Evolutionary conservation across 2,888 invertebrate species (phyloP), one percentile per base, ranked within the genome.

Genomic region (Zygothrica quintamaculata): DNA sequence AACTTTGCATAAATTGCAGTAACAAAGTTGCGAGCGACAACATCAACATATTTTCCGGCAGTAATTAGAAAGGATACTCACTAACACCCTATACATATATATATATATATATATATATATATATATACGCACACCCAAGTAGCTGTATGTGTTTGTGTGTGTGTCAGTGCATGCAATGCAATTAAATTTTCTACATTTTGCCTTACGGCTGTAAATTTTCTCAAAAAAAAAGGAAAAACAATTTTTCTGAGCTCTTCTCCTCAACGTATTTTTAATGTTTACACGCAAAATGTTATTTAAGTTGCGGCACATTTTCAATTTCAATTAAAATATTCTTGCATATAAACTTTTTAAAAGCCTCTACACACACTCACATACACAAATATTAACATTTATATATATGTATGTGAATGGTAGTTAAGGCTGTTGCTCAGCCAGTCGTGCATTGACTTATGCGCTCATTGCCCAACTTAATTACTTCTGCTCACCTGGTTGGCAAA

Each of bases 221-320:
- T 79, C 67, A 77, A 77, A 80, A 61, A 72, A 58, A 29, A 40
- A 50, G 65, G 75, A 77, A 80, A 61, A 72, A 58, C 26, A 40
- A 50, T 46, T 69, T 67, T 66, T 65, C 50, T 36, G 33, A 33
- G 58, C 58, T 48, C 51, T 43, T 52, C 42, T 37, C 48, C 46
- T 44, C 50, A 22, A 22, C 37, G 18, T 43, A 44, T 62, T 67
- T 78, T 69, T 68, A 67, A 75, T 81, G 59, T 77, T 77, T 74
- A 65, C 77, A 65, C 69, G 66, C 74, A 82, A 65, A 77, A 73
- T 74, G 74, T 66, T 79, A 77, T 80, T 84, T 77, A 80, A 81
- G 77, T 82, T 84, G 80, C 33, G 81, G 80, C 51, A 59, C 68
- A 72, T 77, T 80, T 81, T 80, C 84, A 80, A 80, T 84, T 84